Percentiles rank a stretch among this genome's conserved stretches.
Conservation (phyloP, 2,888 invertebrate species). For the Tenthredo mesomela region DNA sequence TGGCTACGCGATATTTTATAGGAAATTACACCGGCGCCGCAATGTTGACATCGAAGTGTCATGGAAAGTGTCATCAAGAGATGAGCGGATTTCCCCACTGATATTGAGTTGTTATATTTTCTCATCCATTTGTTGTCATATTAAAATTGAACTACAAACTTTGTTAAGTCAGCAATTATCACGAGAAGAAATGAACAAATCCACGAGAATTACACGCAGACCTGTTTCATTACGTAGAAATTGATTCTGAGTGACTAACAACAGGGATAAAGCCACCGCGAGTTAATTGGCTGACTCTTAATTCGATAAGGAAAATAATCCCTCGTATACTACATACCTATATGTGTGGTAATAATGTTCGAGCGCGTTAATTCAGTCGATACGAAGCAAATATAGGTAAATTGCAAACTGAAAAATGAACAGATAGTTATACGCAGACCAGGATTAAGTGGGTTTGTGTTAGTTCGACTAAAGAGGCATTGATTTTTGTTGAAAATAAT, state of each 20-base stretch:
- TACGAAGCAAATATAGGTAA: not conserved
- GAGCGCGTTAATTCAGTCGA: not conserved
- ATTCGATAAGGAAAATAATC: not conserved
- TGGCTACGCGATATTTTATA: not conserved
- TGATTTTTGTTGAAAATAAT: not conserved
- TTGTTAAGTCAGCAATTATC: not conserved
- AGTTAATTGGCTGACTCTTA: not conserved
- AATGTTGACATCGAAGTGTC: not conserved
- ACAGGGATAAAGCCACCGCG: not conserved
- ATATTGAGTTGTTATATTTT: not conserved
- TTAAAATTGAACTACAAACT: not conserved
- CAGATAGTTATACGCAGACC: not conserved
- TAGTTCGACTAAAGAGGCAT: not conserved
- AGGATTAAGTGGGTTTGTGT: not conserved
- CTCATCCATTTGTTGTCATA: not conserved
- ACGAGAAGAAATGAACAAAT: not conserved
- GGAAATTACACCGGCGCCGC: not conserved
- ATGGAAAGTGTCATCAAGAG: conserved; percentile 14
- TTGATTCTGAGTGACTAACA: not conserved
- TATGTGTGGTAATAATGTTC: not conserved
- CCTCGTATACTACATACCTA: not conserved
- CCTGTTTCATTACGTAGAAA: not conserved
- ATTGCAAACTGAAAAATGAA: not conserved
- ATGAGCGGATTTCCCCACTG: not conserved
- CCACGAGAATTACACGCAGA: not conserved